Conservation (phyloP, 2,113 vertebrate species). For the Syngnathus floridae region DNA sequence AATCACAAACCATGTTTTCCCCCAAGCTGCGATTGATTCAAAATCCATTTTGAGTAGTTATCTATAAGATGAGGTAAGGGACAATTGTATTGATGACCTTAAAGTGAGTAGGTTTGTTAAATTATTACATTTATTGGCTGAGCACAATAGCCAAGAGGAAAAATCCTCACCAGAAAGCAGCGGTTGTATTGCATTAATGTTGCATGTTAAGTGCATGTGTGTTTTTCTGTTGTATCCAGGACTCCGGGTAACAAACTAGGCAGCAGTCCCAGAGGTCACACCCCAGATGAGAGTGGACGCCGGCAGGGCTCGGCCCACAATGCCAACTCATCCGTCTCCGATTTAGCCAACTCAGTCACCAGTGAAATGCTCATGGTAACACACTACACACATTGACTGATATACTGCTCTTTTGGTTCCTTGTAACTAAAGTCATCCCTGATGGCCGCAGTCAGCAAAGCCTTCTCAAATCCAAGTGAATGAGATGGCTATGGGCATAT, state of each 20-base stretch:
- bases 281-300: slow-evolving; percentile 74
- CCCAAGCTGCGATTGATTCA: neutral
- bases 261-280: slow-evolving; percentile 79
- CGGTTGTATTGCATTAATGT: neutral
- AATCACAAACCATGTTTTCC: neutral
- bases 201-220: slow-evolving; percentile 10
- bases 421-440: slow-evolving; percentile 18
- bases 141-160: neutral
- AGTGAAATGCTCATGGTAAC: slow-evolving; percentile 97
- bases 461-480: slow-evolving; percentile 38
- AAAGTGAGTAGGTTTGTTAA: neutral
- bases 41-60: neutral
- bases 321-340: slow-evolving; percentile 85
- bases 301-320: slow-evolving; percentile 73
- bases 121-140: neutral
- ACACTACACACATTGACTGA: slow-evolving; percentile 10
- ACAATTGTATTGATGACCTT: neutral
- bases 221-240: slow-evolving; percentile 65
- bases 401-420: slow-evolving; percentile 10
- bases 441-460: slow-evolving; percentile 24
- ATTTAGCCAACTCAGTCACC: slow-evolving; percentile 96
- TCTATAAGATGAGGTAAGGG: neutral
- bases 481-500: slow-evolving; percentile 22
- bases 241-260: slow-evolving; percentile 79
- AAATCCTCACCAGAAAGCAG: neutral